phyloP scores from a whole-genome alignment of 1,140 invertebrate species.

The Drosophila varians region DNA sequence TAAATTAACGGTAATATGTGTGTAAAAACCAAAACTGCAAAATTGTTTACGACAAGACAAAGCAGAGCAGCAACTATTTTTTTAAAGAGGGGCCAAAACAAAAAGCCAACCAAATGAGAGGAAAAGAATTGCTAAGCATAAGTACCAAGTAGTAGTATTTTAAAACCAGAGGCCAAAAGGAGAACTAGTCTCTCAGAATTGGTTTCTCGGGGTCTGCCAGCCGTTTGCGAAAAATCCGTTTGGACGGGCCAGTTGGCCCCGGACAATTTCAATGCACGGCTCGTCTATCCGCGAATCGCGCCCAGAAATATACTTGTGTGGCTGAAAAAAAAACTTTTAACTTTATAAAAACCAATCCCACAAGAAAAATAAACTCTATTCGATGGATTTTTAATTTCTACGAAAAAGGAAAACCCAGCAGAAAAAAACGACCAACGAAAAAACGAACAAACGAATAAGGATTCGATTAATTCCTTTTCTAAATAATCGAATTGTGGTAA shows the following conservation, averaged over 20 bases:
- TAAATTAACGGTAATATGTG: conserved; percentile 66
- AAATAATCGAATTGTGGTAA: conserved; percentile 1
- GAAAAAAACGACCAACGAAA: background rate
- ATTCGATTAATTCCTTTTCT: background rate
- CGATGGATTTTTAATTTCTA: conserved; percentile 49
- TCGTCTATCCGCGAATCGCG: conserved; percentile 62
- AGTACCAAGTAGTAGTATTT: conserved; percentile 60
- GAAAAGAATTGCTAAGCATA: conserved; percentile 61
- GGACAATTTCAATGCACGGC: conserved; percentile 79
- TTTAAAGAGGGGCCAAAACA: conserved; percentile 26
- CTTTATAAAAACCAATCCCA: background rate
- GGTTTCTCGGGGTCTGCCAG: conserved; percentile 35
- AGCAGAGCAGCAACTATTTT: conserved; percentile 70
- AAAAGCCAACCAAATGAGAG: conserved; percentile 23
- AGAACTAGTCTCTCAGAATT: conserved; percentile 38
- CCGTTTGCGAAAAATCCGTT: conserved; percentile 53
- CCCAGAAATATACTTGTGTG: conserved; percentile 27
- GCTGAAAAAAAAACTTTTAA: conserved; percentile 4
- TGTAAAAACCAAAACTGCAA: conserved; percentile 54
- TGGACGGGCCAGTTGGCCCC: conserved; percentile 70
- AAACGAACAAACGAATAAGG: background rate
- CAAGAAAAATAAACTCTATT: conserved; percentile 21
- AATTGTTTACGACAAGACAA: conserved; percentile 68
- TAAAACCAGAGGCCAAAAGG: conserved; percentile 36
- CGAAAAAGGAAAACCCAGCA: background rate